Evolutionary conservation across 1,140 invertebrate genomes (phyloP).

Genomic region (Diuraphis noxia): DNA sequence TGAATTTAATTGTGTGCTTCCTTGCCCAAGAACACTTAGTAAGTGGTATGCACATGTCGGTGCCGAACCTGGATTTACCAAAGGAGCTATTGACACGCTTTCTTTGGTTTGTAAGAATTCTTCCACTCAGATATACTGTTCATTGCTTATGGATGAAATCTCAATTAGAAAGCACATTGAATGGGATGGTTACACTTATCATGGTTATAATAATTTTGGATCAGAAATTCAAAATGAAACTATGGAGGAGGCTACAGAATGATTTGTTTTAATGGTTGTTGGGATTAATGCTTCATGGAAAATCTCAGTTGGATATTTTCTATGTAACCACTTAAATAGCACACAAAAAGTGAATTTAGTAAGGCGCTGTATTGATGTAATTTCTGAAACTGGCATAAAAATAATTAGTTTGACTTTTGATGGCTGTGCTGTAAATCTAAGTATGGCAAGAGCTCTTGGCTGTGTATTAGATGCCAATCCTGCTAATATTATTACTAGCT

Average conservation of each 20-base stretch:
- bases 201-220: neutral
- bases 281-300: neutral
- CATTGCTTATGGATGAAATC: neutral
- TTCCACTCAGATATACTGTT: neutral
- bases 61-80: too few relatives aligned
- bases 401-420: neutral
- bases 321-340: neutral
- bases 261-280: neutral
- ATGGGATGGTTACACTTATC: neutral
- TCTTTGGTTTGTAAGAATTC: neutral
- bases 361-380: neutral
- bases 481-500: neutral
- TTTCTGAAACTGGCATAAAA: neutral
- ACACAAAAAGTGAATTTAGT: neutral
- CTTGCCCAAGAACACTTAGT: too few relatives aligned
- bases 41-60: too few relatives aligned
- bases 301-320: neutral
- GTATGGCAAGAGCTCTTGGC: neutral
- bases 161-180: neutral
- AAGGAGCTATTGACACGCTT: neutral
- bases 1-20: too few relatives aligned
- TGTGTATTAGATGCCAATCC: neutral
- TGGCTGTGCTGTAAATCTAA: neutral
- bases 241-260: neutral
- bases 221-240: neutral